These are phyloP conservation scores for Leptestheria dahalacensis DNA, from an alignment of 1,140 invertebrate genomes.

Conservation along the genomic window DNA sequence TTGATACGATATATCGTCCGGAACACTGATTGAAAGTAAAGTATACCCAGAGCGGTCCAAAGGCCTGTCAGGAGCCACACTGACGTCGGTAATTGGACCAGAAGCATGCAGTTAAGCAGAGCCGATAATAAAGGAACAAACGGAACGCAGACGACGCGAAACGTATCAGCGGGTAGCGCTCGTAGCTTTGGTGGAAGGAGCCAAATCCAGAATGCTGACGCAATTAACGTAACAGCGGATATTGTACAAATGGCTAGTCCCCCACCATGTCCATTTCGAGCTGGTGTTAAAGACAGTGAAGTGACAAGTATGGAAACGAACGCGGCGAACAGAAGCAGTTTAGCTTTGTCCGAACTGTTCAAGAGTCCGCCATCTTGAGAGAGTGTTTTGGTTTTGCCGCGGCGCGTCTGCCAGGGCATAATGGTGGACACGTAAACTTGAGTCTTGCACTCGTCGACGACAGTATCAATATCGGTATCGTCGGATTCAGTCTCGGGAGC, in stretches of 20 bases:
- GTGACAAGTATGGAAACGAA: neutral
- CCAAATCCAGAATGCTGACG: neutral
- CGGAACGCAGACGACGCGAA: neutral
- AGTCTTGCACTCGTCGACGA: conserved; percentile 7
- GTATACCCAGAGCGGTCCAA: neutral
- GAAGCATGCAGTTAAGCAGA: neutral
- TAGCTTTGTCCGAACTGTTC: neutral
- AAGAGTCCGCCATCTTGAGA: neutral
- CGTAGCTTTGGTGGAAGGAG: neutral
- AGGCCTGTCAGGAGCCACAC: neutral
- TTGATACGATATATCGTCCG: no score
- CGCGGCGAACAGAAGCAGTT: neutral
- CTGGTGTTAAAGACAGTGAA: neutral
- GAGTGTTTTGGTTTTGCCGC: neutral
- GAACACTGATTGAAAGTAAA: no score
- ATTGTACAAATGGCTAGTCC: neutral
- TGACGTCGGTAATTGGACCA: neutral
- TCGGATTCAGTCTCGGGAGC: neutral
- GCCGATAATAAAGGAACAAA: neutral
- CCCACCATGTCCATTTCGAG: neutral
- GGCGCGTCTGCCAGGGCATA: neutral
- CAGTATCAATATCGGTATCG: conserved; percentile 7
- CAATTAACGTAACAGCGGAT: neutral
- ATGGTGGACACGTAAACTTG: conserved; percentile 6
- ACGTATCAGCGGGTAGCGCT: neutral